Base-by-base conservation (phyloP, 2,797 vertebrate genomes). In the Pseudochromis fuscus region DNA sequence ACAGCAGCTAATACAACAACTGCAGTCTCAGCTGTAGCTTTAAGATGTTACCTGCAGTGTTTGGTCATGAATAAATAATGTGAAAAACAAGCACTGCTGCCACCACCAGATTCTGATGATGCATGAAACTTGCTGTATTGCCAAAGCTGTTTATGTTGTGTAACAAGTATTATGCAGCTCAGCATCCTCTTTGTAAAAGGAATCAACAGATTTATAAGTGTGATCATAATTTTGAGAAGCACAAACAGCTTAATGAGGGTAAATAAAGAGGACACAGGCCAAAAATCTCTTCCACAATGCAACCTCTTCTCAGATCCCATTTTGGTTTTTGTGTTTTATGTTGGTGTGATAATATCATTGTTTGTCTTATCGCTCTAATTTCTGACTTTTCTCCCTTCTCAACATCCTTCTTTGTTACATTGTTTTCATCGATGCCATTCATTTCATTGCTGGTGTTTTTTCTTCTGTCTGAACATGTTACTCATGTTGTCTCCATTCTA, bases 281-380 rank as follows among this genome's bases (percentile, higher is more conserved):
- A 50, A 1, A 58, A 5, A 42, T 42, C 25, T 71, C n/a, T 11
- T 50, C 38, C 7, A 73, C 23, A 84, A 62, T 21, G 2, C 67
- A 68, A 31, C 28, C 55, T 61, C 25, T 70, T 42, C 35, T 51
- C 30, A 75, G 82, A 83, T 85, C 76, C 70, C 81, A 77, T 81
- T 50, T 64, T 83, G 77, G 66, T 86, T 77, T 75, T 61, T 62
- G 42, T 79, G 37, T 68, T 67, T 5, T 62, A 1, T 75, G 46
- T 82, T 37, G 28, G 58, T 72, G 18, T 13, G 0, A 7, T 68
- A 33, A 35, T 8, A 15, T 67, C 21, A 16, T 9, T 15, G 4
- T 33, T 24, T 56, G 21, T 53, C 21, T 30, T 2, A 25, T 64
- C 56, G 15, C 72, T 69, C 12, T 73, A 33, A 75, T 55, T 28